These are phyloP conservation scores for Athrips mouffetella DNA, from an alignment of 2,888 invertebrate species.

Conservation along the genomic window DNA sequence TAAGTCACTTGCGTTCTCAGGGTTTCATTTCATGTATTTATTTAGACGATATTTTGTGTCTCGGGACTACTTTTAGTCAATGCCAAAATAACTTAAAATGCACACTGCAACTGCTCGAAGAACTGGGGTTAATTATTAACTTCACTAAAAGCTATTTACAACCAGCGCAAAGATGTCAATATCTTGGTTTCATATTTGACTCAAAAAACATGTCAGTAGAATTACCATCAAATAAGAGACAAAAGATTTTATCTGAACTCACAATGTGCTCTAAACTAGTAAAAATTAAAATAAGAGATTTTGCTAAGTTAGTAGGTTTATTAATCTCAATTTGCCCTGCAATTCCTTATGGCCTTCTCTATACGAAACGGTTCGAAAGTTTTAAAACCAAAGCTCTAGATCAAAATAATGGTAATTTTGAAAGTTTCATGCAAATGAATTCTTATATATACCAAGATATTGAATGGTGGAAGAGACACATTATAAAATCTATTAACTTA, in stretches of 20 bases:
- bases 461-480: neutral
- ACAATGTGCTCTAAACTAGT: constrained; percentile 7
- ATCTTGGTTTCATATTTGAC: constrained; percentile 21
- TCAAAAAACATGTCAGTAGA: constrained; percentile 11
- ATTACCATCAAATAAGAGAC: constrained; percentile 19
- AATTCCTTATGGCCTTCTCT: too few relatives aligned
- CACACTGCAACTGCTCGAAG: constrained; percentile 12
- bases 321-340: too few relatives aligned
- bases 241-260: constrained; percentile 11
- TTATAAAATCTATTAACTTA: neutral
- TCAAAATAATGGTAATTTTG: too few relatives aligned
- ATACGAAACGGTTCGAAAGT: too few relatives aligned
- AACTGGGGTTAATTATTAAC: constrained; percentile 24
- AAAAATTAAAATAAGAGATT: constrained; percentile 16
- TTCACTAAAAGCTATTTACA: constrained; percentile 19
- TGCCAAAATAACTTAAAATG: constrained; percentile 16
- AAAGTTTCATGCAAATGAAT: neutral
- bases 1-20: constrained; percentile 1
- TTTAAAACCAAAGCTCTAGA: too few relatives aligned
- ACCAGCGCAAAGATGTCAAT: constrained; percentile 14
- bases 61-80: constrained; percentile 13
- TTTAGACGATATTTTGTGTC: constrained; percentile 20
- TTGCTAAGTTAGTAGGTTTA: constrained; percentile 17
- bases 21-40: constrained; percentile 14
- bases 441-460: constrained; percentile 2